Base-by-base conservation (phyloP, 2,888 invertebrate genomes). In the Opisthograptis luteolata region DNA sequence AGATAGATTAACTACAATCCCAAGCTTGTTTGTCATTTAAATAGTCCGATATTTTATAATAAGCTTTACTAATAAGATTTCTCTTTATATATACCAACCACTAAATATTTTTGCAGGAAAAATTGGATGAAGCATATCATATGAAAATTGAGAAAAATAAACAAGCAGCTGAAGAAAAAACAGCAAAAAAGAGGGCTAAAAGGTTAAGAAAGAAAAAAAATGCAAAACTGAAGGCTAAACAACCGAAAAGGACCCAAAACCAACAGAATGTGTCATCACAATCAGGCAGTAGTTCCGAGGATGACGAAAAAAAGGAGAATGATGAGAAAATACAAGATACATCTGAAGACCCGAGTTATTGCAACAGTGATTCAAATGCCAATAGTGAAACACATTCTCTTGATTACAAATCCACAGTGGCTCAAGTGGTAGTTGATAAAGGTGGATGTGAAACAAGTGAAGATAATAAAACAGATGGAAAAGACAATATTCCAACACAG, bases 171-270 rank as follows among this genome's bases (percentile, higher is more conserved):
- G 97, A 97, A 61, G 94, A 95, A 68, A 93, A 92, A 74, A 98
- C 98, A 2, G 96, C 97, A 0, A 99, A 98, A 74, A 98, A 97
- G 78, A 92, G 99, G 64, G 96, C 96, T 0, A 99, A 98, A 77
- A 92, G 98, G 39, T 76, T 95, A 46, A 97, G 96, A 75, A 95
- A 93, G 73, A 97, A 96, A 73, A 91, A 76, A 63, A 83, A 79
- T 62, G 73, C 79, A 2, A 88, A 84, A 62, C 47, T 73, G 10
- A 86, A 84, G 64, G 73, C 58, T 3, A 93, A 76, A 92, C 86
- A 79, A 59, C 62, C 76, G n/a, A 88, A 86, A 62, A 62, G 69
- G 62, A 76, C 64, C 2, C 30, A 28, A 1, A 34, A 39, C 14
- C 42, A 49, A 32, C 30, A 51, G 52, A 55, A 58, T 42, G 19